A percentile compares a stretch with the other conserved stretches of the same genome.
Evolutionary conservation across 2,797 vertebrate genomes (phyloP).

Genomic region (Acipenser oxyrinchus): DNA sequence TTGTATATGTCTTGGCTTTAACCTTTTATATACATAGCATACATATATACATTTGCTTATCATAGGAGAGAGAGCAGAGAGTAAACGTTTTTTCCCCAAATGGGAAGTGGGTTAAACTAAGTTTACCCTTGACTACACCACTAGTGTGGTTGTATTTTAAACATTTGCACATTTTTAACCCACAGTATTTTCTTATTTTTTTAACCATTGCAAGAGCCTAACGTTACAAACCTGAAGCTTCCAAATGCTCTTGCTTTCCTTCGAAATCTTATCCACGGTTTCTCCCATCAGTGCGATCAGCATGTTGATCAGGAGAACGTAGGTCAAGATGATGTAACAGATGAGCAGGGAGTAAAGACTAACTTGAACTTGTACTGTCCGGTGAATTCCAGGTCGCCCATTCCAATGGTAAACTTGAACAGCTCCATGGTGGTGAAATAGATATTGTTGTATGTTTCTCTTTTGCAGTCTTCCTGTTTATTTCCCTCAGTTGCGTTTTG

Average conservation of each 20-base stretch:
- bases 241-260: constrained; percentile 77
- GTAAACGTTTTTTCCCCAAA: no score
- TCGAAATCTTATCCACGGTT: constrained; percentile 69
- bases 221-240: constrained; percentile 73
- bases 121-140: no score
- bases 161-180: no score
- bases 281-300: constrained; percentile 89
- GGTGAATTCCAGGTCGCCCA: constrained; percentile 89
- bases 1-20: no score
- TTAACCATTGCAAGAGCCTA: no score
- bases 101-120: no score
- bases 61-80: no score
- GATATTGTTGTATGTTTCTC: constrained; percentile 51
- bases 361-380: constrained; percentile 63
- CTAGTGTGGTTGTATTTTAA: no score
- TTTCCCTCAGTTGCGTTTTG: constrained; percentile 1
- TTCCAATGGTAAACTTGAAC: constrained; percentile 95
- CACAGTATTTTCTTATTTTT: no score
- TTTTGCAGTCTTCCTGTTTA: constrained; percentile 19
- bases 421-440: constrained; percentile 73
- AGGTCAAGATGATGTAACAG: constrained; percentile 83
- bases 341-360: constrained; percentile 77
- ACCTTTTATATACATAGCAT: no score
- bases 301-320: constrained; percentile 92
- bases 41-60: no score